phyloP scores from a whole-genome alignment of 2,888 invertebrate genomes.

The Macroteleia sp. region DNA sequence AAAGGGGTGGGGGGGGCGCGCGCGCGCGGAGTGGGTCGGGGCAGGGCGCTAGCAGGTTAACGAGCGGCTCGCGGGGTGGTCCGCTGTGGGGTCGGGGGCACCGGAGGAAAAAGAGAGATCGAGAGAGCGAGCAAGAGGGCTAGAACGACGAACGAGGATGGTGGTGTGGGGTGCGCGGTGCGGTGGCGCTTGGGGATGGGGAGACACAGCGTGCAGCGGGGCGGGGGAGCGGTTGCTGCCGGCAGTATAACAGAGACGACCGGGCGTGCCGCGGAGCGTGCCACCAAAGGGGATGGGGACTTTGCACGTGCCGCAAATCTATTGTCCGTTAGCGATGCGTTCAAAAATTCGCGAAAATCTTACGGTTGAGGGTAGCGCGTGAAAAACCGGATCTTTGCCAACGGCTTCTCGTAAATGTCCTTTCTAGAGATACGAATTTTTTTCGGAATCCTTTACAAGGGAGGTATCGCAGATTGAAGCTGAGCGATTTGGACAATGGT shows the following conservation, averaged over 20 bases:
- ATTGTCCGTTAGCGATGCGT: conserved; percentile 72
- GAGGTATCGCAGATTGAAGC: not conserved
- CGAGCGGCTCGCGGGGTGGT: conserved; percentile 81
- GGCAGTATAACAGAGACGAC: conserved; percentile 83
- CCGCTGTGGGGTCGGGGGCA: conserved; percentile 54
- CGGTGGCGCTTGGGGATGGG: conserved; percentile 64
- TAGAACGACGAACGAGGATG: conserved; percentile 27
- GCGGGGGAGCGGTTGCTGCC: conserved; percentile 79
- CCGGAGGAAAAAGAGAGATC: conserved; percentile 13
- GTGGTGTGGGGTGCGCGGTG: conserved; percentile 61
- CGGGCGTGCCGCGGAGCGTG: conserved; percentile 84
- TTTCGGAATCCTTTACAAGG: not conserved
- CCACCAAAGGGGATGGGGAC: conserved; percentile 84
- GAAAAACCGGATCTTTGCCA: too few species aligned
- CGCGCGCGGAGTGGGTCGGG: conserved; percentile 18
- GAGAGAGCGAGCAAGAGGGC: conserved; percentile 21
- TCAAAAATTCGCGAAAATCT: conserved; percentile 71
- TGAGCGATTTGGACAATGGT: conserved; percentile 48
- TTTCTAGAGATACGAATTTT: conserved; percentile 40
- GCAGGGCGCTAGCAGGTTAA: conserved; percentile 81
- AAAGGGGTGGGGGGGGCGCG: conserved; percentile 45
- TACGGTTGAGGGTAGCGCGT: not conserved
- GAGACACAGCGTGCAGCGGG: conserved; percentile 56
- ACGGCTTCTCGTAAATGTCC: too few species aligned
- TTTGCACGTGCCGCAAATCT: conserved; percentile 76